A percentile compares a stretch with the other conserved stretches of the same genome.
Evolutionary conservation across 2,797 vertebrate genomes (phyloP).

Genomic region (Graptemys geographica): DNA sequence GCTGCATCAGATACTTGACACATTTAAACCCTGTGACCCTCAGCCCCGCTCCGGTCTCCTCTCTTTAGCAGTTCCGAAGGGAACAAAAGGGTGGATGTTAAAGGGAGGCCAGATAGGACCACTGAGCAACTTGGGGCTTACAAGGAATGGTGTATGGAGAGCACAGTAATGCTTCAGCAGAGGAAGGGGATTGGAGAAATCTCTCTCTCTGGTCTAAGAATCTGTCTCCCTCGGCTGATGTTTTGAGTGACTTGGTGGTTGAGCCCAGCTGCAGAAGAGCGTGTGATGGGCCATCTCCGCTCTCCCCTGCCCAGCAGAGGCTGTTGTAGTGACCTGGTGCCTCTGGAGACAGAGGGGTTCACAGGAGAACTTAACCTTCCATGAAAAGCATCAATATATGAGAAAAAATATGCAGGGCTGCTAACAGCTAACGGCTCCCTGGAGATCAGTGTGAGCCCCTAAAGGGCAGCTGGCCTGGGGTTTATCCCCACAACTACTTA

Average conservation of each 20-base stretch:
- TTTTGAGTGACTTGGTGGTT: background rate
- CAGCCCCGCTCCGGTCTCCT: background rate
- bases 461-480: background rate
- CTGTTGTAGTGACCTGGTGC: background rate
- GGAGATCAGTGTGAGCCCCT: background rate
- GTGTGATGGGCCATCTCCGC: rapidly evolving
- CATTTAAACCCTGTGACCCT: background rate
- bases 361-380: background rate
- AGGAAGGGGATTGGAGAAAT: rapidly evolving
- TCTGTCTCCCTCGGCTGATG: background rate
- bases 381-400: background rate
- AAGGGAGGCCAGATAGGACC: background rate
- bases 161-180: rapidly evolving
- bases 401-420: background rate
- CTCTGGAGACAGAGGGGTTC: background rate
- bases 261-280: background rate
- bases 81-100: background rate
- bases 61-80: background rate
- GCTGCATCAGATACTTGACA: background rate
- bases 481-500: background rate
- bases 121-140: rapidly evolving
- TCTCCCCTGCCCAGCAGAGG: background rate
- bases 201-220: background rate
- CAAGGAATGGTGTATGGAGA: background rate
- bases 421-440: rapidly evolving